A percentile compares a stretch with the other conserved stretches of the same genome.
Evolutionary conservation across 2,797 vertebrate species (phyloP).

Genomic region (Kryptopterus vitreolus): DNA sequence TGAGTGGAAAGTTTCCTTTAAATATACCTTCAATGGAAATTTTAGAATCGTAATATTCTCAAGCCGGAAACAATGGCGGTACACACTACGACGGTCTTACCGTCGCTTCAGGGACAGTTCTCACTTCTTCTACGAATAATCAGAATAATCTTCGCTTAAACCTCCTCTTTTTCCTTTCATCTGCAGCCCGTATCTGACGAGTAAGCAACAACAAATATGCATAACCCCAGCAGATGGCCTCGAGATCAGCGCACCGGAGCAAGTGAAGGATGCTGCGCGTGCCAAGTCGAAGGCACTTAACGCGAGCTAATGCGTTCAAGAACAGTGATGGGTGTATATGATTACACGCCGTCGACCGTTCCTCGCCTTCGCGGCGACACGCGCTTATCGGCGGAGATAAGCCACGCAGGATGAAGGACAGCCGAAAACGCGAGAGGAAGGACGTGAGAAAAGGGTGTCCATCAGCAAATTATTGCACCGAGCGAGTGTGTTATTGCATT

Average conservation of each 20-base stretch:
- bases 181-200: slow-evolving; percentile 29
- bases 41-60: background rate
- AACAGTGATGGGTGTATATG: slow-evolving; percentile 47
- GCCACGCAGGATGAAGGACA: slow-evolving; percentile 46
- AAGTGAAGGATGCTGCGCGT: slow-evolving; percentile 15
- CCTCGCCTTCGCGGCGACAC: slow-evolving; percentile 46
- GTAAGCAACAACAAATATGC: slow-evolving; percentile 30
- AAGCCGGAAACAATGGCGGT: background rate
- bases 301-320: slow-evolving; percentile 20
- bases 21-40: background rate
- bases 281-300: slow-evolving; percentile 38
- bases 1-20: no score
- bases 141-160: slow-evolving; percentile 5
- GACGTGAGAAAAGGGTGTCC: slow-evolving; percentile 47
- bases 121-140: background rate
- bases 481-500: slow-evolving; percentile 51
- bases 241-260: slow-evolving; percentile 24
- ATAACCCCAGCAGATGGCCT: slow-evolving; percentile 31
- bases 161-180: slow-evolving; percentile 23
- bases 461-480: slow-evolving; percentile 45
- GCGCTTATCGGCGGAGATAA: slow-evolving; percentile 47
- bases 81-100: background rate
- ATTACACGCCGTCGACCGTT: slow-evolving; percentile 46
- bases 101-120: background rate
- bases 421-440: slow-evolving; percentile 41